Evolutionary conservation across 1,140 invertebrate species (phyloP).

Genomic region (silkworm (Bombyx mori)): ASM3026992v2 NC_085118.1:1702501-1703000

Average conservation of each 20-base stretch:
- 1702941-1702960: constrained; percentile 81
- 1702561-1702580: constrained; percentile 85
- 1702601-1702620: constrained; percentile 83
- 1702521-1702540: constrained; percentile 85
- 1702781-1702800: constrained; percentile 84
- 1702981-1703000: constrained; percentile 85
- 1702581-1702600: constrained; percentile 83
- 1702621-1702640: constrained; percentile 83
- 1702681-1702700: constrained; percentile 86
- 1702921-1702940: constrained; percentile 83
- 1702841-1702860: constrained; percentile 82
- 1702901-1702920: constrained; percentile 86
- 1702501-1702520: constrained; percentile 83
- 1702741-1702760: constrained; percentile 83
- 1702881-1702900: constrained; percentile 85
- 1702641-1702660: constrained; percentile 85
- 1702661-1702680: constrained; percentile 82
- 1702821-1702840: constrained; percentile 83
- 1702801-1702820: constrained; percentile 78
- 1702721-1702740: constrained; percentile 86
- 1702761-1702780: constrained; percentile 84
- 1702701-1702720: constrained; percentile 89
- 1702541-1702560: constrained; percentile 86
- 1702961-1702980: constrained; percentile 81
- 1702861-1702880: constrained; percentile 83